Percentiles rank a stretch among this genome's conserved stretches.
Conservation (phyloP, 2,888 invertebrate species). For the Troilus luridus region DNA sequence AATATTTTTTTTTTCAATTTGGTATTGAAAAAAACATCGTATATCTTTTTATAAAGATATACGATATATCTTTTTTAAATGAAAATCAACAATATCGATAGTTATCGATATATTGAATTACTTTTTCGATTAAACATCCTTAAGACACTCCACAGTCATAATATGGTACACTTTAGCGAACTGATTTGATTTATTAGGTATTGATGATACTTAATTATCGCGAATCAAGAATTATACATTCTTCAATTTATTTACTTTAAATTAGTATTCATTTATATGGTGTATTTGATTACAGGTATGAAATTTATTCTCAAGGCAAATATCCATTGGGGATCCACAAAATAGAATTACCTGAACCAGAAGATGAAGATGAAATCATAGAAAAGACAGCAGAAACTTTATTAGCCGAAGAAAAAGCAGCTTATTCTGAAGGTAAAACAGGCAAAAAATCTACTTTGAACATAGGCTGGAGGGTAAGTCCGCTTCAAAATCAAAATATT, state of each 20-base stretch:
- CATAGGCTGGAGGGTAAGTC: conserved; percentile 47
- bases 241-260: neutral
- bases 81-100: too few relatives aligned
- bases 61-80: too few relatives aligned
- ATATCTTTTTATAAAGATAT: too few relatives aligned
- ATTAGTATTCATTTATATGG: neutral
- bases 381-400: conserved; percentile 62
- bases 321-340: conserved; percentile 79
- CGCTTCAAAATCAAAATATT: neutral
- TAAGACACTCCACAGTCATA: too few relatives aligned
- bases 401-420: conserved; percentile 43
- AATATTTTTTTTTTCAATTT: too few relatives aligned
- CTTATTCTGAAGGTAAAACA: conserved; percentile 30
- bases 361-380: conserved; percentile 61
- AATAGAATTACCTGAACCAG: conserved; percentile 70
- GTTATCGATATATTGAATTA: too few relatives aligned
- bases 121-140: too few relatives aligned
- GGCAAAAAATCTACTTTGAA: neutral
- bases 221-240: neutral
- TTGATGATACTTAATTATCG: too few relatives aligned
- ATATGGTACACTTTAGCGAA: too few relatives aligned
- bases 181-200: too few relatives aligned
- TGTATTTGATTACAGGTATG: conserved; percentile 58
- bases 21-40: too few relatives aligned
- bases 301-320: conserved; percentile 69